A percentile compares a stretch with the other conserved stretches of the same genome.
phyloP scores from a whole-genome alignment of 2,797 vertebrate genomes.

The Eutrigla gurnardus region DNA sequence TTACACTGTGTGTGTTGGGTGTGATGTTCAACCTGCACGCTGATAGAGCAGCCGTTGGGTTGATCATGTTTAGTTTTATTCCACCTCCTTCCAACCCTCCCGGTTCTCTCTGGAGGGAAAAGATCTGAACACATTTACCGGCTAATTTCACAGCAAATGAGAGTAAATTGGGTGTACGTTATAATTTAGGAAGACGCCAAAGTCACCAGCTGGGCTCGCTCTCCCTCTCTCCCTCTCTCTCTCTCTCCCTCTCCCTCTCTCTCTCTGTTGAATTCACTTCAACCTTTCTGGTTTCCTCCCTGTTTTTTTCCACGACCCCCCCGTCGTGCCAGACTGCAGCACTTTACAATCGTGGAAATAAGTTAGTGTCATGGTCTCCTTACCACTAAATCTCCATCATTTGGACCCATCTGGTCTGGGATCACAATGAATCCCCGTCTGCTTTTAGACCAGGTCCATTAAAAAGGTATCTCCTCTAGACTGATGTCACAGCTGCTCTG shows the following conservation, averaged over 20 bases:
- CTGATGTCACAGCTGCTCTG: slow-evolving; percentile 28
- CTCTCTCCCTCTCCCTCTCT: slow-evolving; percentile 9
- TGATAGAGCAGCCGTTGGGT: slow-evolving; percentile 23
- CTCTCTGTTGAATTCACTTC: slow-evolving; percentile 34
- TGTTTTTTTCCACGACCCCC: slow-evolving; percentile 26
- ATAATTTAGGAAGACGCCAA: slow-evolving; percentile 73
- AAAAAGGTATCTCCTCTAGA: slow-evolving; percentile 41
- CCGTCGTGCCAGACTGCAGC: neutral
- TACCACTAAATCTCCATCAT: slow-evolving; percentile 42
- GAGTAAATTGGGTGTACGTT: slow-evolving; percentile 82
- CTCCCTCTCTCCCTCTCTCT: slow-evolving; percentile 33
- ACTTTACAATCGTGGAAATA: slow-evolving; percentile 27
- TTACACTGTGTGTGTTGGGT: neutral
- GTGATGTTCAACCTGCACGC: slow-evolving; percentile 13
- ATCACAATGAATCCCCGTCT: slow-evolving; percentile 39
- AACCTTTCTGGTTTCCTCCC: slow-evolving; percentile 31
- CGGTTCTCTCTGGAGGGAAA: slow-evolving; percentile 55
- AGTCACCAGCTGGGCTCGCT: slow-evolving; percentile 64
- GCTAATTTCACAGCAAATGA: slow-evolving; percentile 83
- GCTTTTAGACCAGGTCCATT: slow-evolving; percentile 38
- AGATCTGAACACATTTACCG: slow-evolving; percentile 78
- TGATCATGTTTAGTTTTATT: slow-evolving; percentile 33
- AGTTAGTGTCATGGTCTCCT: slow-evolving; percentile 38
- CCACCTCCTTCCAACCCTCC: slow-evolving; percentile 40
- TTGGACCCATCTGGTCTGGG: slow-evolving; percentile 55